phyloP scores from a whole-genome alignment of 2,797 vertebrate genomes.

The Protonibea diacanthus region DNA sequence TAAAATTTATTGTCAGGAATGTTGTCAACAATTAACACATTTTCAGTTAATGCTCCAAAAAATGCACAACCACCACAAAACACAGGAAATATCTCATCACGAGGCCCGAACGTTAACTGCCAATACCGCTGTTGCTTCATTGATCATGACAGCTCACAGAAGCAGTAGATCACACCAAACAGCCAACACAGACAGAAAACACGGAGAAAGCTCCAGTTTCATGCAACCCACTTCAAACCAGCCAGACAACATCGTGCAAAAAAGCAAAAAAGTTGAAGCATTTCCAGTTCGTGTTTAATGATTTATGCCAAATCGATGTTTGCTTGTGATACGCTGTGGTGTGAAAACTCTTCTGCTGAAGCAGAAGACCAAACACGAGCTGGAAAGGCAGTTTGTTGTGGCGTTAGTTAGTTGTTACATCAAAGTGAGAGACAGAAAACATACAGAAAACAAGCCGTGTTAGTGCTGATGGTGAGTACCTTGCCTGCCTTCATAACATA shows the following conservation, averaged over 20 bases:
- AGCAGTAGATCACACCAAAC: conserved; percentile 6
- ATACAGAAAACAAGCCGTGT: conserved; percentile 64
- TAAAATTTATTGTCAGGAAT: fast-evolving
- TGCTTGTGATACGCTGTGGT: too few relatives aligned
- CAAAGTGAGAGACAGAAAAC: conserved; percentile 70
- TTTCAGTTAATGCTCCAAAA: background rate
- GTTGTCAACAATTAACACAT: background rate
- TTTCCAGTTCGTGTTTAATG: conserved; percentile 41
- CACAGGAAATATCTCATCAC: background rate
- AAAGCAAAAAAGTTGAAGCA: conserved; percentile 45
- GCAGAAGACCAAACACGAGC: conserved; percentile 63
- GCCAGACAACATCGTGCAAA: conserved; percentile 40
- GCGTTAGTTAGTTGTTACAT: conserved; percentile 58
- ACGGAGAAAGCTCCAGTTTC: conserved; percentile 15
- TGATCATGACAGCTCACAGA: conserved; percentile 10
- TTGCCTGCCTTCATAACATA: conserved; percentile 98
- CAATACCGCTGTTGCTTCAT: conserved; percentile 38
- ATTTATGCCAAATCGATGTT: background rate
- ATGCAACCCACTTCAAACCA: conserved; percentile 42
- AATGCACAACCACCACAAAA: conserved; percentile 18
- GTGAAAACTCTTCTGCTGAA: background rate
- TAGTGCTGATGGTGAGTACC: conserved; percentile 86
- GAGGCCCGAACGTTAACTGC: background rate
- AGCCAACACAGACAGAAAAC: background rate
- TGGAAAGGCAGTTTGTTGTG: conserved; percentile 80